Percentiles rank a stretch among this genome's conserved stretches.
These are phyloP conservation scores for Oceanodroma tethys DNA, from an alignment of 2,113 vertebrate genomes.

Conservation along the genomic window DNA sequence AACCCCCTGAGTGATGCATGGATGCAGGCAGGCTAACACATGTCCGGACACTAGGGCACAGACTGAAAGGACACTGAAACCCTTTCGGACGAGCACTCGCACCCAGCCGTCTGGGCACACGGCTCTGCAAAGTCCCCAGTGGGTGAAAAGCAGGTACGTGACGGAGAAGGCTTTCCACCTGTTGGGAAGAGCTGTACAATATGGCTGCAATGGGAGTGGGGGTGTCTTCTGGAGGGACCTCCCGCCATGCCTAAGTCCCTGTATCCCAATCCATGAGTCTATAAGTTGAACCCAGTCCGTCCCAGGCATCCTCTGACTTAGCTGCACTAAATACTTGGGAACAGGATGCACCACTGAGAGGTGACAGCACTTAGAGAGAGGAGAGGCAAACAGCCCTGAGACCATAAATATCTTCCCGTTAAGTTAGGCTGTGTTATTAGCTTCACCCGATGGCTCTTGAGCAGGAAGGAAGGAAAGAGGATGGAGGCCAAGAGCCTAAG, in stretches of 20 bases:
- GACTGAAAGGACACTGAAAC: not conserved
- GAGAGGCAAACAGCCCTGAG: not conserved
- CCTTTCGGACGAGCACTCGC: accelerated
- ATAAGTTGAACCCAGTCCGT: not conserved
- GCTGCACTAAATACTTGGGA: not conserved
- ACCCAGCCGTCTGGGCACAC: accelerated
- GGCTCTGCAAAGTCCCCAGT: not conserved
- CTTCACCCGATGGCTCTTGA: not conserved
- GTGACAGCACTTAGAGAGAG: not conserved
- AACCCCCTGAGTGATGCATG: too few relatives aligned
- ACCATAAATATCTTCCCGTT: not conserved
- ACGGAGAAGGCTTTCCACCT: not conserved
- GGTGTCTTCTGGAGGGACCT: not conserved
- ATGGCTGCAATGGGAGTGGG: too few relatives aligned
- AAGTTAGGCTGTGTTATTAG: not conserved
- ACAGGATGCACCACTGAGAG: not conserved
- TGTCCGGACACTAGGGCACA: not conserved
- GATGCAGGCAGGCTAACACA: not conserved
- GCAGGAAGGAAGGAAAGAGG: not conserved
- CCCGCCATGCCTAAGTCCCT: not conserved
- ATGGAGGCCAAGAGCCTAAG: not conserved
- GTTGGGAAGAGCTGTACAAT: not conserved
- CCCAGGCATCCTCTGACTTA: not conserved
- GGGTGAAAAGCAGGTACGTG: not conserved
- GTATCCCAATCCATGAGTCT: not conserved